phyloP scores from a whole-genome alignment of 1,140 invertebrate species.

The Drosophila nigrodunni region DNA sequence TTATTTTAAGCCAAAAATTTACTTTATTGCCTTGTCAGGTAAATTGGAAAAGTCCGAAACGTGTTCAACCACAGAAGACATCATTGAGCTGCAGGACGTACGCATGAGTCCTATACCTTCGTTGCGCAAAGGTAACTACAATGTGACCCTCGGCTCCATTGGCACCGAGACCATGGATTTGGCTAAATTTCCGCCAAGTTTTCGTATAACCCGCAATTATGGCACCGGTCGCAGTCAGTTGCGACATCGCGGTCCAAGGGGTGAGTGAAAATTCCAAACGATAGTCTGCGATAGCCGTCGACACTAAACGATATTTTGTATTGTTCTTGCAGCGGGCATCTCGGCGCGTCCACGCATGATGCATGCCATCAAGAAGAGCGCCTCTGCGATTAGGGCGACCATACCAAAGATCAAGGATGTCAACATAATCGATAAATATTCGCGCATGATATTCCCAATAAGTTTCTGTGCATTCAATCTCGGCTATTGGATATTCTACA shows the following conservation, averaged over 20 bases:
- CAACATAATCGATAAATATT: conserved; percentile 98
- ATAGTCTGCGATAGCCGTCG: background rate
- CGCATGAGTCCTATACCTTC: conserved; percentile 93
- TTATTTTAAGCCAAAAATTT: background rate
- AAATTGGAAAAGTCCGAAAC: conserved; percentile 80
- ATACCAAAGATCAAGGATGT: conserved; percentile 97
- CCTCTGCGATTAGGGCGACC: conserved; percentile 91
- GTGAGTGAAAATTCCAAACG: conserved; percentile 68
- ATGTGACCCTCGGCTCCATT: conserved; percentile 78
- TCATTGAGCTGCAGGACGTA: conserved; percentile 92
- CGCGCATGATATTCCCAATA: conserved; percentile 96
- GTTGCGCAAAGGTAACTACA: conserved; percentile 88
- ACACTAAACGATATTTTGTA: background rate
- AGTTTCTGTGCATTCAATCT: conserved; percentile 97
- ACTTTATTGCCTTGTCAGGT: conserved; percentile 31
- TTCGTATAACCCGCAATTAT: conserved; percentile 89
- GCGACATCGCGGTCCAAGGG: conserved; percentile 87
- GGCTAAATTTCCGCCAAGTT: conserved; percentile 91
- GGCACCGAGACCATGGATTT: conserved; percentile 86
- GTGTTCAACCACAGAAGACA: conserved; percentile 87
- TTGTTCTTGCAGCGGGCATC: conserved; percentile 58
- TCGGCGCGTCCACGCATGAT: conserved; percentile 89
- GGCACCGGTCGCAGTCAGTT: conserved; percentile 86
- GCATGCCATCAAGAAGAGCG: conserved; percentile 91
- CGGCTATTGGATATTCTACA: conserved; percentile 97